phyloP scores from a whole-genome alignment of 2,797 vertebrate genomes.

The Epinephelus awoara region DNA sequence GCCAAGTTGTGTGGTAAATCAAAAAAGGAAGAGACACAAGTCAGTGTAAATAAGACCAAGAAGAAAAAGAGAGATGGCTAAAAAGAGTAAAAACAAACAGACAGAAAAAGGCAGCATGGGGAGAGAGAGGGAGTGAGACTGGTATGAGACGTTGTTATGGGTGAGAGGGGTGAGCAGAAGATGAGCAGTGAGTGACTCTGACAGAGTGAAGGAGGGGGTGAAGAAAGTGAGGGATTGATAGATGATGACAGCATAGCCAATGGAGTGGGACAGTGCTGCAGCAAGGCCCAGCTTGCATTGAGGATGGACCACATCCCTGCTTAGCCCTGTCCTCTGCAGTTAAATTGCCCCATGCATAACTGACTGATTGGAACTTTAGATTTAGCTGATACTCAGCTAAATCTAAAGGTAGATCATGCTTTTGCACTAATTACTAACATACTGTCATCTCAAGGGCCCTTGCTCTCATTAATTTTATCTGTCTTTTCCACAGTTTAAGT shows the following conservation, averaged over 20 bases:
- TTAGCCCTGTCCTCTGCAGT: constrained; percentile 34
- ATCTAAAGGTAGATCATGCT: constrained; percentile 4
- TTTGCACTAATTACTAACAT: constrained; percentile 25
- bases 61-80: constrained; percentile 6
- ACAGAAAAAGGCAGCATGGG: constrained; percentile 37
- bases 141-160: constrained; percentile 13
- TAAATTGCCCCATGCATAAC: constrained; percentile 46
- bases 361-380: constrained; percentile 20
- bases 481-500: neutral
- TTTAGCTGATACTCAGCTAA: neutral
- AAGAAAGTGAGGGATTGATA: constrained; percentile 68
- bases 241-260: constrained; percentile 67
- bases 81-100: neutral
- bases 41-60: constrained; percentile 12
- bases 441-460: neutral
- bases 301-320: constrained; percentile 36
- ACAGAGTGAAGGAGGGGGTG: constrained; percentile 53
- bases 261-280: constrained; percentile 53
- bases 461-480: constrained; percentile 1
- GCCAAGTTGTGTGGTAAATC: constrained; percentile 6
- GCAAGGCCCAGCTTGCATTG: constrained; percentile 41
- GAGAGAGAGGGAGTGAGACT: constrained; percentile 28
- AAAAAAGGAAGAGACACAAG: constrained; percentile 34
- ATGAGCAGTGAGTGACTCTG: constrained; percentile 67
- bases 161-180: constrained; percentile 41